phyloP scores from a whole-genome alignment of 2,888 invertebrate genomes.

The Conops quadrifasciatus region DNA sequence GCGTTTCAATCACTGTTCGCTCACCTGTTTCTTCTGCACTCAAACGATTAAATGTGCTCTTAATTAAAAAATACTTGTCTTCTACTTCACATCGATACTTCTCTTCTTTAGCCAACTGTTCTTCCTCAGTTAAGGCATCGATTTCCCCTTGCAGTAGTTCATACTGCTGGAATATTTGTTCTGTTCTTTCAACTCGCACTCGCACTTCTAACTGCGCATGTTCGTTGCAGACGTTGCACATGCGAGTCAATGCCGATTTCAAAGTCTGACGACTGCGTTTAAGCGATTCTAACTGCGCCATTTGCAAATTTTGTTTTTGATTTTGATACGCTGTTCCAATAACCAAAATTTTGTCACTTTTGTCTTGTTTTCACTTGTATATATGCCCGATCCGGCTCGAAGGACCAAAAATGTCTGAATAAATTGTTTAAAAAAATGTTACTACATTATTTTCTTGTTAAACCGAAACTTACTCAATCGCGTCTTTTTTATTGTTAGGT shows the following conservation, averaged over 20 bases:
- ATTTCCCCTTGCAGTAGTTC: conserved; percentile 29
- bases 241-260: conserved; percentile 7
- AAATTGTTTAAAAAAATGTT: too few species aligned
- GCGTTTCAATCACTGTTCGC: neutral
- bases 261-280: conserved; percentile 6
- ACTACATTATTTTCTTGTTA: too few species aligned
- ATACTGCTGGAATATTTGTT: conserved; percentile 20
- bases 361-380: too few species aligned
- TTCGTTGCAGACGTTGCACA: neutral
- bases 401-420: too few species aligned
- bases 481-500: too few species aligned
- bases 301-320: too few species aligned
- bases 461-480: too few species aligned
- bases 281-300: conserved; percentile 3
- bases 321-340: too few species aligned
- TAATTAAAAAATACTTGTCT: too few species aligned
- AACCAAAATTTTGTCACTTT: too few species aligned
- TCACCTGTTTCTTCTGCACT: conserved; percentile 5
- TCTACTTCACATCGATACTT: too few species aligned
- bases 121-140: conserved; percentile 13
- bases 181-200: conserved; percentile 28
- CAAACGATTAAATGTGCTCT: conserved; percentile 1
- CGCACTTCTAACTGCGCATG: conserved; percentile 18
- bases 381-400: too few species aligned
- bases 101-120: conserved; percentile 23